Conservation (phyloP, 2,797 vertebrate genomes). For the Momotus momota region DNA sequence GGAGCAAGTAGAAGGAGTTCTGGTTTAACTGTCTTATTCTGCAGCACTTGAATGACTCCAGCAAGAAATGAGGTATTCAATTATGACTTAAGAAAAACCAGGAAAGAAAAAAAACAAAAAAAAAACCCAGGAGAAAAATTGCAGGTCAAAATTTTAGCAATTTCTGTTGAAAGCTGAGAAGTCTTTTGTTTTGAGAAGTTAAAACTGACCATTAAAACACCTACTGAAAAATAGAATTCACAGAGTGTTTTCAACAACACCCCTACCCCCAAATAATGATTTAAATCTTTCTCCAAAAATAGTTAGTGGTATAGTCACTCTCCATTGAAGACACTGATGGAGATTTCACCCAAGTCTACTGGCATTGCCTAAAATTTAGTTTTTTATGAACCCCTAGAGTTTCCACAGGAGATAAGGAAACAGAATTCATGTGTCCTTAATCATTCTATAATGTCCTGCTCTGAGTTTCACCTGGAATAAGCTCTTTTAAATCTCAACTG, state of each 20-base stretch:
- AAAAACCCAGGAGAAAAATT: background rate
- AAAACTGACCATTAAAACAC: background rate
- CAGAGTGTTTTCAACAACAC: background rate
- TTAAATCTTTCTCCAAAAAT: background rate
- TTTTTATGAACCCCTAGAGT: background rate
- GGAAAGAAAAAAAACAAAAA: background rate
- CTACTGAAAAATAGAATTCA: background rate
- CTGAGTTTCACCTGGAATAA: background rate
- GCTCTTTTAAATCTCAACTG: background rate
- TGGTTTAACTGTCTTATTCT: background rate
- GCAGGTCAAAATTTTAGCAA: background rate
- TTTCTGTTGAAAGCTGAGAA: background rate
- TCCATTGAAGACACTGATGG: background rate
- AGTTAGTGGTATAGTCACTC: background rate
- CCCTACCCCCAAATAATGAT: fast-evolving
- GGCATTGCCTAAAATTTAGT: background rate
- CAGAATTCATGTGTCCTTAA: background rate
- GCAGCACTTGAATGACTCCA: background rate
- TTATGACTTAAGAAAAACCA: background rate
- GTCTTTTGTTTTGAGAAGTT: background rate
- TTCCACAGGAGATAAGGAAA: background rate
- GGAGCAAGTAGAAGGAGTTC: background rate
- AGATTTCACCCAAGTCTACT: background rate
- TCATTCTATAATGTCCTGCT: background rate
- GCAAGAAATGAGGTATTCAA: background rate